phyloP scores from a whole-genome alignment of 2,113 vertebrate species.

The Thomomys bottae region DNA sequence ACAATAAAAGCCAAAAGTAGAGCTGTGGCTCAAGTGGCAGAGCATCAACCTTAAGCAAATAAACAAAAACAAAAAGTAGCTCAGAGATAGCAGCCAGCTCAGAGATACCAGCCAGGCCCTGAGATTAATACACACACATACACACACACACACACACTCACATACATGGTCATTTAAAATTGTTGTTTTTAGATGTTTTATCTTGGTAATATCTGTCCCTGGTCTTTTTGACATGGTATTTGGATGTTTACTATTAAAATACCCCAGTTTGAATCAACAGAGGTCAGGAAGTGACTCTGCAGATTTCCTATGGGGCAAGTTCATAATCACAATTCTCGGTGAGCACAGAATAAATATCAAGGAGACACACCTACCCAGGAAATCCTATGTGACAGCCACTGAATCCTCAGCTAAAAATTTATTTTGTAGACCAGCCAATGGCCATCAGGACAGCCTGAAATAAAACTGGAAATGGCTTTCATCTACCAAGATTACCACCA shows the following conservation, averaged over 20 bases:
- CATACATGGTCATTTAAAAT: not conserved
- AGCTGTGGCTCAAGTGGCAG: too few species aligned
- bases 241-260: constrained; percentile 43
- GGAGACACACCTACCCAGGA: not conserved
- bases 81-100: too few species aligned
- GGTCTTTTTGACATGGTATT: not conserved
- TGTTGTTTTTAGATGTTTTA: constrained; percentile 13
- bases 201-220: not conserved
- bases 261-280: not conserved
- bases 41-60: too few species aligned
- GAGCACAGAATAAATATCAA: not conserved
- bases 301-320: not conserved
- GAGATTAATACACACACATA: too few species aligned
- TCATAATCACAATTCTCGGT: not conserved
- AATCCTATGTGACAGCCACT: not conserved
- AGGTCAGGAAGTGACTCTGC: not conserved
- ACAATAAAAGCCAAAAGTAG: too few species aligned
- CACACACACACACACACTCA: too few species aligned
- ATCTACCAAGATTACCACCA: not conserved
- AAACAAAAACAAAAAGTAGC: too few species aligned
- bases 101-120: too few species aligned
- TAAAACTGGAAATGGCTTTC: not conserved
- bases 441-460: not conserved
- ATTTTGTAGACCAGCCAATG: not conserved
- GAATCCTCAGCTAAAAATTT: not conserved